These are phyloP conservation scores for Atrichornis clamosus DNA, from an alignment of 2,113 vertebrate genomes.

Conservation along the genomic window DNA sequence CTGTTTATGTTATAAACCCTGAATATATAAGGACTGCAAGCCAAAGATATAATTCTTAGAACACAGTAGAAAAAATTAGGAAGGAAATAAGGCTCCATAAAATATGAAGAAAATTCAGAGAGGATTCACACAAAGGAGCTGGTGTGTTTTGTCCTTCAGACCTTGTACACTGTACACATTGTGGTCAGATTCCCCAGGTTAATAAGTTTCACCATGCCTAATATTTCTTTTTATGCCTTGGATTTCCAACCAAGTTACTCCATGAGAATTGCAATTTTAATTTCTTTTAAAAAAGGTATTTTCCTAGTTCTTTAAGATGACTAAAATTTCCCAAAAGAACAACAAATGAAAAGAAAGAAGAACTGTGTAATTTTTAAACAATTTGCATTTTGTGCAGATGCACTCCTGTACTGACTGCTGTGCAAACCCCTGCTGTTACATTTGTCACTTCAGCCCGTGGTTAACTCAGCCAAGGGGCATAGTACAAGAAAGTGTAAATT, in stretches of 20 bases:
- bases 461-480: conserved; percentile 14
- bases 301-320: neutral
- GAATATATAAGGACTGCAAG: neutral
- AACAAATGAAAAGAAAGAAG: neutral
- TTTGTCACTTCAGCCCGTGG: neutral
- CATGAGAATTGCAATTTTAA: neutral
- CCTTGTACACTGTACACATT: neutral
- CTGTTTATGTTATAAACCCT: neutral
- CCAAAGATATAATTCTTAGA: neutral
- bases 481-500: neutral
- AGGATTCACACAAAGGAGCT: neutral
- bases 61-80: neutral
- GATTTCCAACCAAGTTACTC: neutral
- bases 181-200: neutral
- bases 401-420: neutral
- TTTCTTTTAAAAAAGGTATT: neutral
- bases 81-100: neutral
- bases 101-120: neutral
- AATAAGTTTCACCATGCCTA: neutral
- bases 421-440: neutral
- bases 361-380: neutral
- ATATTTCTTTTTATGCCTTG: neutral
- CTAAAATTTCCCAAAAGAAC: neutral
- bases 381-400: neutral
- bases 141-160: neutral